A percentile compares a stretch with the other conserved stretches of the same genome.
Conservation (phyloP, 2,888 invertebrate species). For the Brenthis daphne region DNA sequence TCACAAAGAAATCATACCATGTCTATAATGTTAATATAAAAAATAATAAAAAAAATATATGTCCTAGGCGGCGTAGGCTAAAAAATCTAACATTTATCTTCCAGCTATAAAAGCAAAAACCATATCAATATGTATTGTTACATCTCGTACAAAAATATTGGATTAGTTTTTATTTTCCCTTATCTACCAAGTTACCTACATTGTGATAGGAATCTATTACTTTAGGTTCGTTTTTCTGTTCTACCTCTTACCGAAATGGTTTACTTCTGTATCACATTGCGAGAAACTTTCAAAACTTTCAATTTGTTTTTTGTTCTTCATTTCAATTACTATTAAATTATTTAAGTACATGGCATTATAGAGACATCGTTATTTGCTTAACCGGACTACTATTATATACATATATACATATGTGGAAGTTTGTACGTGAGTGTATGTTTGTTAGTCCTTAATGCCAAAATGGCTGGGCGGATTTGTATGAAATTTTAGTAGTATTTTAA, state of each 20-base stretch:
- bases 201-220: slow-evolving; percentile 21
- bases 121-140: slow-evolving; percentile 2
- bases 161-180: not conserved
- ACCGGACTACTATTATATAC: too few relatives aligned
- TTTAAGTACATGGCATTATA: too few relatives aligned
- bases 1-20: too few relatives aligned
- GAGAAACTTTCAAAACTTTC: slow-evolving; percentile 10
- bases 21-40: too few relatives aligned
- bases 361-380: too few relatives aligned
- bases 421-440: too few relatives aligned
- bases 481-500: too few relatives aligned
- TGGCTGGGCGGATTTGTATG: too few relatives aligned
- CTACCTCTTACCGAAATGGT: slow-evolving; percentile 2
- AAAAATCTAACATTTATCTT: not conserved
- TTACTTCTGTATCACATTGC: slow-evolving; percentile 3
- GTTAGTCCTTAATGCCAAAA: too few relatives aligned
- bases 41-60: too few relatives aligned
- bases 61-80: not conserved
- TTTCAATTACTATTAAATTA: not conserved
- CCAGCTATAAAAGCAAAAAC: not conserved
- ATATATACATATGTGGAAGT: too few relatives aligned
- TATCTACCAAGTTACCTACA: slow-evolving; percentile 6
- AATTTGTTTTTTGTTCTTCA: not conserved
- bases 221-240: slow-evolving; percentile 17
- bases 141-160: slow-evolving; percentile 1